Evolutionary conservation across 2,888 invertebrate genomes (phyloP).

Genomic region (Cephus runcator): DNA sequence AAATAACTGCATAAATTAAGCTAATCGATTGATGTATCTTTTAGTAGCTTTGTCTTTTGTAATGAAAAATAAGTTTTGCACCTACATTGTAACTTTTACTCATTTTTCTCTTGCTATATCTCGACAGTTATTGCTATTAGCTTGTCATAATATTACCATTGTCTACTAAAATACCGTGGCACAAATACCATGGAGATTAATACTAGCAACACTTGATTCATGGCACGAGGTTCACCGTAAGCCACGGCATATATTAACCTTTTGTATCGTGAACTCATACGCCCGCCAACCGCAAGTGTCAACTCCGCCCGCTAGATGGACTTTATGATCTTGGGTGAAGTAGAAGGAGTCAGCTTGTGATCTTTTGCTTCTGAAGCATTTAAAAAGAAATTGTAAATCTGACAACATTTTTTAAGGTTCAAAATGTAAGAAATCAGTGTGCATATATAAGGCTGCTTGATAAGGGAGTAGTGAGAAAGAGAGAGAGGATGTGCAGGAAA

Average conservation of each 20-base stretch:
- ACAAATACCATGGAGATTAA: conserved; percentile 33
- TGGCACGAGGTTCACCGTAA: conserved; percentile 24
- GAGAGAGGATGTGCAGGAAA: background rate
- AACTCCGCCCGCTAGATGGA: background rate
- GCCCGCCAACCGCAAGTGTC: background rate
- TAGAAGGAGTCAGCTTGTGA: background rate
- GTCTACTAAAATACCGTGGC: conserved; percentile 43
- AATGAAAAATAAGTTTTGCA: background rate
- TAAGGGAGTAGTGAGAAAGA: background rate
- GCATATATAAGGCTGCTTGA: background rate
- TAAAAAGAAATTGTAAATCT: background rate
- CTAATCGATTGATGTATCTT: background rate
- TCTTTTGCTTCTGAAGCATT: background rate
- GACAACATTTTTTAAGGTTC: background rate
- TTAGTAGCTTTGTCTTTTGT: background rate
- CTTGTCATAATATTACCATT: conserved; percentile 21
- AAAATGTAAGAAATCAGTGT: background rate
- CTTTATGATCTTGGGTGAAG: background rate
- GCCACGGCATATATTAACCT: conserved; percentile 45
- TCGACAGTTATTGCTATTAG: background rate
- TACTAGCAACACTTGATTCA: conserved; percentile 12
- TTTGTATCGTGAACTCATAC: conserved; percentile 15
- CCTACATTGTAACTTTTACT: background rate
- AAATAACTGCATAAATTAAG: background rate
- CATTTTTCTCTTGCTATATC: background rate